These are phyloP conservation scores for Adelphocoris suturalis DNA, from an alignment of 2,888 invertebrate genomes.

Conservation along the genomic window DNA sequence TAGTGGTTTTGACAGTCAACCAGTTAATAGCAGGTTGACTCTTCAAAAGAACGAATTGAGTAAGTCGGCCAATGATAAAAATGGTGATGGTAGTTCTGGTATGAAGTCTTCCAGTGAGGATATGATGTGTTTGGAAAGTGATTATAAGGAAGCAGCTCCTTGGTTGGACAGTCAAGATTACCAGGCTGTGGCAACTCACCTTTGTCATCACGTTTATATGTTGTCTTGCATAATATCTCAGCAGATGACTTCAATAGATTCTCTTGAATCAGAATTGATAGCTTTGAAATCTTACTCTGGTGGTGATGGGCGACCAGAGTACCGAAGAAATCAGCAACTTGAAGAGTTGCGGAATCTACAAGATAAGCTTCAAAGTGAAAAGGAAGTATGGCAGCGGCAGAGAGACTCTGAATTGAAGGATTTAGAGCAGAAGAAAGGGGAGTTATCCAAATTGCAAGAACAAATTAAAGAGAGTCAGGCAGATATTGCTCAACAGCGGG, in stretches of 20 bases:
- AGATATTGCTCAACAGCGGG: conserved; percentile 94
- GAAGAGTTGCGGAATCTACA: conserved; percentile 95
- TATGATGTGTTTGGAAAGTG: conserved; percentile 52
- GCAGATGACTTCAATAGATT: conserved; percentile 91
- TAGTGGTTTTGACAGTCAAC: conserved; percentile 79
- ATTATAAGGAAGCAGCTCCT: conserved; percentile 79
- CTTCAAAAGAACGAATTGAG: conserved; percentile 54
- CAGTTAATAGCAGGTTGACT: conserved; percentile 5
- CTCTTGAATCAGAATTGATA: conserved; percentile 88
- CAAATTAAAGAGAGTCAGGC: conserved; percentile 87
- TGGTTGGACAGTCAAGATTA: conserved; percentile 82
- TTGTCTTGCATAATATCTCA: conserved; percentile 91
- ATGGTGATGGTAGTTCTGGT: conserved; percentile 10
- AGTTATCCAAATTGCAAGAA: conserved; percentile 86
- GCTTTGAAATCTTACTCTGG: conserved; percentile 82
- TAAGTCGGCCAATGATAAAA: background rate
- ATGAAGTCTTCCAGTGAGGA: conserved; percentile 55
- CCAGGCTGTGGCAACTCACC: conserved; percentile 86
- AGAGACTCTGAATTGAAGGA: conserved; percentile 84
- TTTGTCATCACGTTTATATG: conserved; percentile 83
- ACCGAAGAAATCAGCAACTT: conserved; percentile 92
- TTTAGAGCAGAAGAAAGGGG: conserved; percentile 85
- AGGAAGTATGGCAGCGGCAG: conserved; percentile 88
- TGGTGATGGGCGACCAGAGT: conserved; percentile 80
- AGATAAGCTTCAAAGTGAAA: conserved; percentile 89